phyloP scores from a whole-genome alignment of 2,113 vertebrate genomes.

The Lophochroa leadbeateri region DNA sequence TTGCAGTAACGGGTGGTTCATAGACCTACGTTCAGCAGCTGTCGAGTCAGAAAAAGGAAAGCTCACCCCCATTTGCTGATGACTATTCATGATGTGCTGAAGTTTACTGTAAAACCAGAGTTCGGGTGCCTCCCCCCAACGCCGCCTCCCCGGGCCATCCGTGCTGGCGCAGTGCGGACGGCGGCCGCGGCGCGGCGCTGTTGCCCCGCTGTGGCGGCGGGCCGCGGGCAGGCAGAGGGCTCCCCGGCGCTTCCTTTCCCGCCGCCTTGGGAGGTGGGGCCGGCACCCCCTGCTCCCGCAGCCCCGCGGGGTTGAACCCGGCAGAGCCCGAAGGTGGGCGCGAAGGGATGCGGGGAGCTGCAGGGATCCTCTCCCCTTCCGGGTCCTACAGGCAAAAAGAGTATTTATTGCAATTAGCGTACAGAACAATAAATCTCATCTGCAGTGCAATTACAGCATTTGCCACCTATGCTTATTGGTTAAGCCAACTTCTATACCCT shows the following conservation, averaged over 20 bases:
- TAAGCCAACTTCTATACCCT: not conserved
- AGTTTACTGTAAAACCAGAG: accelerated
- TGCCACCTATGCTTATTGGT: not conserved
- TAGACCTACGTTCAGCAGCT: not conserved
- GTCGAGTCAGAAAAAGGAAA: no score
- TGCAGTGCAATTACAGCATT: not conserved
- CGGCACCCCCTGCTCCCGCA: no score
- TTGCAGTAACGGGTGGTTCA: no score
- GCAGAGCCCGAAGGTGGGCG: not conserved
- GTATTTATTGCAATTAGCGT: not conserved
- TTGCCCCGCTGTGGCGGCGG: not conserved
- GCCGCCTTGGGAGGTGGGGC: not conserved
- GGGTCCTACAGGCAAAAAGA: accelerated
- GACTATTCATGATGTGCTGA: accelerated
- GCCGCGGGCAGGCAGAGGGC: not conserved
- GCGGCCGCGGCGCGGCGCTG: not conserved
- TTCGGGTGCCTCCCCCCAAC: not conserved
- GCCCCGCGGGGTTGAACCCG: not conserved
- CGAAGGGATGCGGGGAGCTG: not conserved
- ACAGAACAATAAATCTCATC: not conserved
- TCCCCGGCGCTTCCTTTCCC: not conserved
- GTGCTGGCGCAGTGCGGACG: not conserved
- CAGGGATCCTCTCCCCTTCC: not conserved
- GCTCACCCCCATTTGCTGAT: no score
- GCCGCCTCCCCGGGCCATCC: not conserved